These are phyloP conservation scores for Oophaga pumilio DNA, from an alignment of 2,113 vertebrate genomes.

Conservation along the genomic window DNA sequence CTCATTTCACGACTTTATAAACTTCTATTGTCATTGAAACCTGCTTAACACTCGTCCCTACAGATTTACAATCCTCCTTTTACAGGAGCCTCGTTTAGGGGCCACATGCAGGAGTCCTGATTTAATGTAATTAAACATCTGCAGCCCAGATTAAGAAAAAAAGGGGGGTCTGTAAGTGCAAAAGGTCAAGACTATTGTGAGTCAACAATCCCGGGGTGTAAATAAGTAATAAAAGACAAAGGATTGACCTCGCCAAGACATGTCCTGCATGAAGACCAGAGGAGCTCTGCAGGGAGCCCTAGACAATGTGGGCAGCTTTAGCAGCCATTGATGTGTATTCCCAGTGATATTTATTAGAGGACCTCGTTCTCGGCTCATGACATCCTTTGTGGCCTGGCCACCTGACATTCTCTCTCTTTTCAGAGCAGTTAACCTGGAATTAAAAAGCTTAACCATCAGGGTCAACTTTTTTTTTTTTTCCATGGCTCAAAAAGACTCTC, in stretches of 20 bases:
- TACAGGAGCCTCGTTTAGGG: neutral
- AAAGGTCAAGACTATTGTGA: constrained; percentile 48
- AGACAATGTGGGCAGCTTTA: constrained; percentile 7
- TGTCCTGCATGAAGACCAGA: constrained; percentile 8
- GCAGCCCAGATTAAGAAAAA: constrained; percentile 9
- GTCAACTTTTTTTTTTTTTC: constrained; percentile 1
- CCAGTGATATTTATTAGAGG: constrained; percentile 37
- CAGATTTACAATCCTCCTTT: neutral
- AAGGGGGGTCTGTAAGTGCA: constrained; percentile 28
- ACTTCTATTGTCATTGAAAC: neutral
- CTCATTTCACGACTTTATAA: neutral
- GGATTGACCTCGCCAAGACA: constrained; percentile 29
- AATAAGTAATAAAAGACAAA: constrained; percentile 45
- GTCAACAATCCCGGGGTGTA: constrained; percentile 40
- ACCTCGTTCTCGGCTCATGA: neutral
- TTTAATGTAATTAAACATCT: constrained; percentile 47
- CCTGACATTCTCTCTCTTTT: constrained; percentile 30
- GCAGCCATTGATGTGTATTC: constrained; percentile 14
- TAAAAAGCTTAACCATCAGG: constrained; percentile 28
- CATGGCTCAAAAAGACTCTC: neutral
- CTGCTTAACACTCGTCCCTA: neutral
- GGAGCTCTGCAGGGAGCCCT: neutral
- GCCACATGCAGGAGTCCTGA: neutral
- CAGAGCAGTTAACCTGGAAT: constrained; percentile 45
- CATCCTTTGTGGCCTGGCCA: constrained; percentile 23